Evolutionary conservation across 2,797 vertebrate species (phyloP), one percentile per base, ranked within the genome.

Genomic region (Tamandua tetradactyla): DNA sequence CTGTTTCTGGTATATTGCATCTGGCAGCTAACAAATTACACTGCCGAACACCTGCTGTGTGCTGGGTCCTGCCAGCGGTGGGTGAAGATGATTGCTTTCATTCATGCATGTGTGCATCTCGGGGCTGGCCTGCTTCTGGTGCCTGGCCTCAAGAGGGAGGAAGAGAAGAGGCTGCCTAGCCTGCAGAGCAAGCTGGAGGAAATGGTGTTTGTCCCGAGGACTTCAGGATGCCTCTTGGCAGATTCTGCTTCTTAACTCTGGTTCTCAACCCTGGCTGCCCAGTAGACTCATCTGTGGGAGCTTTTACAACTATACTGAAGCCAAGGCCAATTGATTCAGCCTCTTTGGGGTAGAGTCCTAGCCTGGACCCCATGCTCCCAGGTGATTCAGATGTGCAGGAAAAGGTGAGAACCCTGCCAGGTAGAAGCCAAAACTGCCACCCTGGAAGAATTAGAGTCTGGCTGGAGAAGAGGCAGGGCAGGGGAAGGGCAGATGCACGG

Each of bases 161-260:
- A 23, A 11, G 18, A 61, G 13, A 32, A 35, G 81, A 23, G 14
- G 85, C n/a, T 18, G 68, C 35, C 35, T 69, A 40, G 20, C 59
- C n/a, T 62, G 13, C 44, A 11, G 49, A n/a, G 66, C 76, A 55
- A n/a, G 44, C 84, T 5, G 2, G 11, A 20, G 37, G 14, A 17
- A 15, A 10, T 0, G 0, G 32, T 20, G 44, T 62, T 20, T 4
- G 3, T 12, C 27, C 5, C 6, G 13, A 23, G 3, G 37, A 14
- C 52, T 86, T 25, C 4, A 18, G 66, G 30, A 14, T 62, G 13
- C 68, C 23, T 55, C 10, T 2, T 18, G 37, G 62, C 64, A 64
- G 35, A 55, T 12, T 44, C 52, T 35, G 4, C 30, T 72, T 59
- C 13, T 40, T 6, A 47, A n/a, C 27, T 27, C 8, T 23, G 22